A percentile compares a stretch with the other conserved stretches of the same genome.
Conservation (phyloP, 2,113 vertebrate species). For the Nyctibius bracteatus region DNA sequence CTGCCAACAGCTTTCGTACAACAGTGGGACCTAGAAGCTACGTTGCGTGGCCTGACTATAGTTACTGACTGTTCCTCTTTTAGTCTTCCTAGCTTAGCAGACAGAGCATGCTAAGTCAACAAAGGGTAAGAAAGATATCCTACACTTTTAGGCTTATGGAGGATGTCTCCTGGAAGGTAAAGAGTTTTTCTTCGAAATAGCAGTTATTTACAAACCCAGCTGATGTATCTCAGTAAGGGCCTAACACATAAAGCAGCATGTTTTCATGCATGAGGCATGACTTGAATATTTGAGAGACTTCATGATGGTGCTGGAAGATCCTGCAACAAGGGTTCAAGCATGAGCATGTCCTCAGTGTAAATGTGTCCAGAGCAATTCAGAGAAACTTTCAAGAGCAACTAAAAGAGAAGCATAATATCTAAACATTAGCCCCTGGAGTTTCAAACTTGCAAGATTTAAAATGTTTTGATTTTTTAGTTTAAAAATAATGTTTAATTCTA, state of each 20-base stretch:
- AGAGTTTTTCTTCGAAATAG: not conserved
- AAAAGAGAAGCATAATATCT: not conserved
- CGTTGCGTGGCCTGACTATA: accelerated
- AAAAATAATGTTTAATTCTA: not conserved
- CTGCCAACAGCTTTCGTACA: not conserved
- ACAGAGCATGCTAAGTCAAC: not conserved
- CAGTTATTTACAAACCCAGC: not conserved
- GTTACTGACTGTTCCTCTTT: not conserved
- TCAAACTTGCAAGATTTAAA: not conserved
- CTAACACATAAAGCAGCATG: not conserved
- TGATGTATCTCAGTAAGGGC: not conserved
- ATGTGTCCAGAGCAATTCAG: not conserved
- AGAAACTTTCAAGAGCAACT: not conserved
- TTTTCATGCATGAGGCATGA: not conserved
- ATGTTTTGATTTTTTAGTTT: not conserved
- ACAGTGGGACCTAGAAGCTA: not conserved
- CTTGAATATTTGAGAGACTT: not conserved
- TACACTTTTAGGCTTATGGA: not conserved
- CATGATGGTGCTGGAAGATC: not conserved
- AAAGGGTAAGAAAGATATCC: not conserved
- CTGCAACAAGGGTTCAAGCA: not conserved
- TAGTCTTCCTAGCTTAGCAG: not conserved
- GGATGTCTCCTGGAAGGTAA: not conserved
- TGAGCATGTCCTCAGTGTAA: not conserved
- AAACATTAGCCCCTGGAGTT: not conserved